A percentile compares a stretch with the other conserved stretches of the same genome.
Evolutionary conservation across 2,113 vertebrate genomes (phyloP).

Genomic region (Macheiramphus alcinus): DNA sequence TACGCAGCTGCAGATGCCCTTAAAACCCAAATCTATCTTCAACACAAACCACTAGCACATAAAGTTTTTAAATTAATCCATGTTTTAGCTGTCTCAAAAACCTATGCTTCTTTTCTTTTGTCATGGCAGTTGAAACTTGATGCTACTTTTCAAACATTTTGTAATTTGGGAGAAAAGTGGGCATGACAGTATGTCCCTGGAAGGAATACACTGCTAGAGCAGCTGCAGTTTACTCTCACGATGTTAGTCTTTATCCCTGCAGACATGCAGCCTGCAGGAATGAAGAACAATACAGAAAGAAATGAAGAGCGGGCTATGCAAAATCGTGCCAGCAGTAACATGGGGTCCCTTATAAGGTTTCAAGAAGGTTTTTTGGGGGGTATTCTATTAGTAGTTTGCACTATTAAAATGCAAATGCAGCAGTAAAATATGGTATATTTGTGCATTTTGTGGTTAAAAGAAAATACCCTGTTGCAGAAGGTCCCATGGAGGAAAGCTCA

Average conservation of each 20-base stretch:
- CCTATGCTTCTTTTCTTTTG: neutral
- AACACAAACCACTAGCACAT: neutral
- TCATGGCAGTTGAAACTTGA: neutral
- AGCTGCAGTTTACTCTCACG: neutral
- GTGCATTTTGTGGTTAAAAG: neutral
- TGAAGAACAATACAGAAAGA: neutral
- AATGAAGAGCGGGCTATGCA: neutral
- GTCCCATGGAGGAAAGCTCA: neutral
- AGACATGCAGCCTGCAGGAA: neutral
- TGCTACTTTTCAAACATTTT: neutral
- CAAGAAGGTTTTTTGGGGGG: neutral
- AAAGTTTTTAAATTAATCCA: neutral
- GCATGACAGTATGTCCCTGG: neutral
- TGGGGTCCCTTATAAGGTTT: neutral
- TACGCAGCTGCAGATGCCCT: neutral
- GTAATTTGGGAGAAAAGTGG: neutral
- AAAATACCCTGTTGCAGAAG: neutral
- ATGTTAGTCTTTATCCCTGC: neutral
- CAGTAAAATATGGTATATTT: neutral
- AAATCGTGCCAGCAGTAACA: neutral
- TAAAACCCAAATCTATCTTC: neutral
- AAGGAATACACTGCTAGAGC: neutral
- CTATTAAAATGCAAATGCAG: neutral
- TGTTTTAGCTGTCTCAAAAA: neutral
- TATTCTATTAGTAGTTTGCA: neutral